A percentile compares a stretch with the other conserved stretches of the same genome.
phyloP scores from a whole-genome alignment of 2,888 invertebrate species.

The Hoplodrina blanda region DNA sequence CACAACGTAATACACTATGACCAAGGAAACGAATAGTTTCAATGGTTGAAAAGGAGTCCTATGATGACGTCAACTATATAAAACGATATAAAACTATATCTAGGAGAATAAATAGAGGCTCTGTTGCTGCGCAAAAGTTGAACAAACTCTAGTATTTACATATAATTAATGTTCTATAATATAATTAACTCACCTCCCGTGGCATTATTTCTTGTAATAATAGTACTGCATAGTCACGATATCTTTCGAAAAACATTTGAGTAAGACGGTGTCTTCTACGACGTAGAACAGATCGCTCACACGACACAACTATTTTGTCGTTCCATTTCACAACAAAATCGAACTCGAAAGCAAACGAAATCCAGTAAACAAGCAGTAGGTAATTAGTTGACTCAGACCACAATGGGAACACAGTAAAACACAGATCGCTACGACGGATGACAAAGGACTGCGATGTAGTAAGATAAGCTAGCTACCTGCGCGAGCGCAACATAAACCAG shows the following conservation, averaged over 20 bases:
- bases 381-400: conserved; percentile 5
- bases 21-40: conserved; percentile 13
- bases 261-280: conserved; percentile 4
- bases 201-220: background rate
- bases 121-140: conserved; percentile 1
- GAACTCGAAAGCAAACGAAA: conserved; percentile 2
- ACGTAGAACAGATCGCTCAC: conserved; percentile 3
- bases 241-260: background rate
- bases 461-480: conserved; percentile 6
- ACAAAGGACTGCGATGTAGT: conserved; percentile 14
- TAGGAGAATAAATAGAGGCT: conserved; percentile 2
- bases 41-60: conserved; percentile 6
- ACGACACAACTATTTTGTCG: conserved; percentile 13
- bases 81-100: conserved; percentile 4
- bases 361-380: conserved; percentile 8
- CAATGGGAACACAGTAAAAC: conserved; percentile 10
- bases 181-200: background rate
- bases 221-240: background rate
- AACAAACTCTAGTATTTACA: background rate
- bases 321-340: conserved; percentile 10
- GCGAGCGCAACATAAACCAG: conserved; percentile 12
- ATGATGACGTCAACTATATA: conserved; percentile 12
- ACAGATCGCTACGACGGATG: conserved; percentile 15
- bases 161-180: conserved; percentile 5
- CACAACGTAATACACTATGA: conserved; percentile 12